Conservation (phyloP, 2,113 vertebrate species). For the Microcebus ravelobensis region DNA sequence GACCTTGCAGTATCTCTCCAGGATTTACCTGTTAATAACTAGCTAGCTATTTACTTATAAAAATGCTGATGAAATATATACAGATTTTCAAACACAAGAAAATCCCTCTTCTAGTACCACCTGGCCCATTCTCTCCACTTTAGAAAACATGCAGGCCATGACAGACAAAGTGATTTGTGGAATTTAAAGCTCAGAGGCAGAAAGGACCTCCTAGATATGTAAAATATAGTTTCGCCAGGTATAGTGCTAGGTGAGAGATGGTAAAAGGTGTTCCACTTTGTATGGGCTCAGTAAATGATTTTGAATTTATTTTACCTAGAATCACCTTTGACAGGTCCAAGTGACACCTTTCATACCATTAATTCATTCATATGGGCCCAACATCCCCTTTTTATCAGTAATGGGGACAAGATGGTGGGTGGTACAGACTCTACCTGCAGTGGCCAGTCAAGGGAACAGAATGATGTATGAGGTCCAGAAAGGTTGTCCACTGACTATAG, state of each 20-base stretch:
- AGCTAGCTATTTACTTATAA: slow-evolving; percentile 30
- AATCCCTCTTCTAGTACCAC: background rate
- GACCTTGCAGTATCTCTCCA: background rate
- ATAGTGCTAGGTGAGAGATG: rapidly evolving
- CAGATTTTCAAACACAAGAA: background rate
- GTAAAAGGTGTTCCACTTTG: background rate
- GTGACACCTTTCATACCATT: background rate
- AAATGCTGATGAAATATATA: background rate
- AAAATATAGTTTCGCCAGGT: background rate
- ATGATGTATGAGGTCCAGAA: background rate
- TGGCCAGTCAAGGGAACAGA: background rate
- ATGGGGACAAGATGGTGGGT: background rate
- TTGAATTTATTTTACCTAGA: background rate
- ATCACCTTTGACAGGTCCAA: background rate
- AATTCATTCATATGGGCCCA: background rate
- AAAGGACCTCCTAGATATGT: background rate
- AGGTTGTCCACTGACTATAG: background rate
- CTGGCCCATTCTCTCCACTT: background rate
- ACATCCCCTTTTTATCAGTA: background rate
- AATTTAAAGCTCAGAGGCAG: background rate
- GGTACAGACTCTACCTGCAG: rapidly evolving
- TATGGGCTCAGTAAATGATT: background rate
- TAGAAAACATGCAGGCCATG: background rate
- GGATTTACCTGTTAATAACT: slow-evolving; percentile 13
- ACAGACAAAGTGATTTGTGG: rapidly evolving